Evolutionary conservation across 2,888 invertebrate genomes (phyloP), one percentile per base, ranked within the genome.

Genomic region (Cheilosia pagana): DNA sequence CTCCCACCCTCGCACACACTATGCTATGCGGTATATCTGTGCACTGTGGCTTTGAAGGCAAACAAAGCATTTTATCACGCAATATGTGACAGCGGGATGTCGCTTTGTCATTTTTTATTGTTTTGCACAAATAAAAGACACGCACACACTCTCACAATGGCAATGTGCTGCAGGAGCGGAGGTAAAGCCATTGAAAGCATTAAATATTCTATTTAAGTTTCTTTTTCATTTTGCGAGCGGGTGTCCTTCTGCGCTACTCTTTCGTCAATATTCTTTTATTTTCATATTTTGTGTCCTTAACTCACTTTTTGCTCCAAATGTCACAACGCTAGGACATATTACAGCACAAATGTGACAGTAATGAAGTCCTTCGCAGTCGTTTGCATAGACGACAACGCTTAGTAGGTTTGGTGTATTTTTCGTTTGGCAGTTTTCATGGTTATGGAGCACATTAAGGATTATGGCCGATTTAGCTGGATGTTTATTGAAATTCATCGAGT

Each of bases 91-190:
- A 83, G 82, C 82, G 82, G 82, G 82, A 78, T 74, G 74, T 83
- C 82, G 82, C 82, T 83, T 83, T 83, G 82, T 83, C 82, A 78
- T 83, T 83, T 83, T 82, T 83, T 83, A 83, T 83, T 83, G 82
- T 83, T 78, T 72, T 62, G 70, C 65, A 52, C 77, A 74, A 78
- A 82, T 50, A 83, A 83, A 83, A 57, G 78, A 76, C 75, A 41
- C 45, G 62, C 60, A 35, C 62, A 75, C n/a, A 55, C 39, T 19
- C 71, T 57, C 60, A 59, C 16, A 35, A 28, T 31, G 39, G 41
- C 19, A 21, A 48, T 45, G 25, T 45, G 25, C 10, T 35, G 23
- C 48, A 43, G 50, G 50, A 57, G 43, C 16, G 43, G n/a, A 14
- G 70, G 75, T 39, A 53, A 75, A 65, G 74, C 60, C 74, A 74